Evolutionary conservation across 2,888 invertebrate genomes (phyloP).

Genomic region (Cerastis rubricosa): DNA sequence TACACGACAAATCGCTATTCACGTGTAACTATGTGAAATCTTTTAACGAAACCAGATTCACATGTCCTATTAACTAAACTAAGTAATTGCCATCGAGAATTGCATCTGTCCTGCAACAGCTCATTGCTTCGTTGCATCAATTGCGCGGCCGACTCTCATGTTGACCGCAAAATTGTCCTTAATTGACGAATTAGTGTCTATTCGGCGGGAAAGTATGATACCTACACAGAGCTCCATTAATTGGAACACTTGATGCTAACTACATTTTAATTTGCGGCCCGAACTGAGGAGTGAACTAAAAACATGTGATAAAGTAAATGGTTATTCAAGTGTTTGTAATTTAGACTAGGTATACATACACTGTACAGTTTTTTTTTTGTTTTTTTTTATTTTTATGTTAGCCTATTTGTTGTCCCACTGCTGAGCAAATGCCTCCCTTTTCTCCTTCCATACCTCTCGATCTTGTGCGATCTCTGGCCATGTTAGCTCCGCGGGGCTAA

Average conservation of each 20-base stretch:
- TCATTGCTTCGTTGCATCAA: slow-evolving; percentile 82
- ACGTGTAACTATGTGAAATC: slow-evolving; percentile 76
- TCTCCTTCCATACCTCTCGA: too few species aligned
- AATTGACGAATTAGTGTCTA: slow-evolving; percentile 85
- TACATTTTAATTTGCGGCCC: slow-evolving; percentile 63
- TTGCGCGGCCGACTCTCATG: slow-evolving; percentile 76
- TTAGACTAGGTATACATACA: slow-evolving; percentile 23
- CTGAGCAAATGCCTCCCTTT: too few species aligned
- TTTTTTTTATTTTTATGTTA: too few species aligned
- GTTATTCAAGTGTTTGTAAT: slow-evolving; percentile 50
- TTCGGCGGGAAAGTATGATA: slow-evolving; percentile 76
- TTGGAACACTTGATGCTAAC: slow-evolving; percentile 62
- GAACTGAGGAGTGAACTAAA: slow-evolving; percentile 44
- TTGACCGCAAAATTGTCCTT: slow-evolving; percentile 86
- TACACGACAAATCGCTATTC: slow-evolving; percentile 62
- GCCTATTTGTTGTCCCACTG: too few species aligned
- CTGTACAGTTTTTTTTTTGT: neutral
- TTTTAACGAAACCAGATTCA: slow-evolving; percentile 75
- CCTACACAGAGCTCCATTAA: slow-evolving; percentile 57
- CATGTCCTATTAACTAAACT: slow-evolving; percentile 76
- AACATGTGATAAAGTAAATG: slow-evolving; percentile 56
- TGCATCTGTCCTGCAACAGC: slow-evolving; percentile 83
- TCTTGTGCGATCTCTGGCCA: too few species aligned
- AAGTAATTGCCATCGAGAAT: slow-evolving; percentile 85
- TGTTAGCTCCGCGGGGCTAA: too few species aligned